Base-by-base conservation (phyloP, 2,113 vertebrate species). In the Eonycteris spelaea region DNA sequence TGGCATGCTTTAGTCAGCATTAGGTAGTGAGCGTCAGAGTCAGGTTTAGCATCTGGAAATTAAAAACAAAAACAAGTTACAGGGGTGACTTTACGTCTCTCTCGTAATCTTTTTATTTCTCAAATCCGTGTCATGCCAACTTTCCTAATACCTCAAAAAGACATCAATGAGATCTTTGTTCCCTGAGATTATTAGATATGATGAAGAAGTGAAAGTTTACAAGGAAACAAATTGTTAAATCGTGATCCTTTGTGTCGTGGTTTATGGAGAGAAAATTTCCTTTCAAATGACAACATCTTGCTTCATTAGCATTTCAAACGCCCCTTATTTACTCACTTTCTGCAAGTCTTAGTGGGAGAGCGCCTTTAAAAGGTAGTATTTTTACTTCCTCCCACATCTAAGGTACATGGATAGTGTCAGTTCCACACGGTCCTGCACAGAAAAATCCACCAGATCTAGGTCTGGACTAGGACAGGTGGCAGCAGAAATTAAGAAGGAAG, bases 1-100 rank as follows among this genome's bases (percentile, higher is more conserved):
- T 78, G 24, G 61, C 74, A 94, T 86, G 74, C 82, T 79, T 92
- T 7, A 68, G 67, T 73, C 61, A 53, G 22, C 80, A 26, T 82
- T 51, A 92, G 30, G 4, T 43, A 93, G 77, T 90, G 90, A 96
- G 38, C 24, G 96, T n/a, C 51, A 73, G 18, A 7, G 82, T 95
- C 68, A 83, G 48, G 16, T 68, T 9, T 94, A 92, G 59, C 1
- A 3, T 57, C 71, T 90, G 87, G 40, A 90, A 98, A 96, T 97
- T 43, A 1, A 97, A 79, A 79, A 21, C n/a, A 68, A 90, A 91
- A 73, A 22, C 51, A 82, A 95, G 21, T 63, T 55, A 77, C 28
- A 86, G 53, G 38, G 63, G n/a, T 63, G 68, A 78, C 87, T 74
- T 63, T 26, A 63, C 53, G 18, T 43, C 65, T 91, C 65, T 91